Evolutionary conservation across 2,113 vertebrate species (phyloP).

Genomic region (Hydrolagus affinis): DNA sequence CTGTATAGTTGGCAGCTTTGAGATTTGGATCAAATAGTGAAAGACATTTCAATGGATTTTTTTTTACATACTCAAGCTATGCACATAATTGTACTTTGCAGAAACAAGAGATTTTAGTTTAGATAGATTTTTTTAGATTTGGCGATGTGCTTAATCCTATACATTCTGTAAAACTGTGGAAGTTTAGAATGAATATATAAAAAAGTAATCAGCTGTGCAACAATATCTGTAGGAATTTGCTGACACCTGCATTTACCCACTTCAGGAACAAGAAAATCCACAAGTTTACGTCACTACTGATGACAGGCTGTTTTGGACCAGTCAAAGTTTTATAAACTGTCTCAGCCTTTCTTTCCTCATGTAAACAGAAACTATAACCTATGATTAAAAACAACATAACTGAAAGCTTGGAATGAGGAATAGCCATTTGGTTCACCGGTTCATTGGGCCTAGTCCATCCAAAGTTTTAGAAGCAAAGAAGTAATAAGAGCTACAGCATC

Average conservation of each 20-base stretch:
- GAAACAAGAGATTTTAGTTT: background rate
- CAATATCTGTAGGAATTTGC: background rate
- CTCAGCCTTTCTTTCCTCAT: background rate
- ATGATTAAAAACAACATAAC: background rate
- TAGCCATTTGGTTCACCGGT: no score
- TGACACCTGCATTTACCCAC: background rate
- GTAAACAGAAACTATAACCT: background rate
- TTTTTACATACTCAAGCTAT: background rate
- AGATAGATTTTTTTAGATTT: background rate
- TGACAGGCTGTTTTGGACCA: background rate
- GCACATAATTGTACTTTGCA: background rate
- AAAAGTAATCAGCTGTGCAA: background rate
- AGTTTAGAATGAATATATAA: background rate
- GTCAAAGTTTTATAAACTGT: background rate
- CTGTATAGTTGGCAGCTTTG: conserved; percentile 9
- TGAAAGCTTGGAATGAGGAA: no score
- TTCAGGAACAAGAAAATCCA: background rate
- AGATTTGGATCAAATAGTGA: background rate
- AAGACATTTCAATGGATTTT: background rate
- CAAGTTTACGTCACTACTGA: background rate
- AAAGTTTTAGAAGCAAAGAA: no score
- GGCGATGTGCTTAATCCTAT: background rate
- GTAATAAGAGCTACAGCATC: no score
- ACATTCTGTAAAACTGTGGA: background rate
- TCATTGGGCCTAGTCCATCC: no score